Evolutionary conservation across 2,888 invertebrate genomes (phyloP), one percentile per base, ranked within the genome.

Genomic region (Troides oblongomaculatus): DNA sequence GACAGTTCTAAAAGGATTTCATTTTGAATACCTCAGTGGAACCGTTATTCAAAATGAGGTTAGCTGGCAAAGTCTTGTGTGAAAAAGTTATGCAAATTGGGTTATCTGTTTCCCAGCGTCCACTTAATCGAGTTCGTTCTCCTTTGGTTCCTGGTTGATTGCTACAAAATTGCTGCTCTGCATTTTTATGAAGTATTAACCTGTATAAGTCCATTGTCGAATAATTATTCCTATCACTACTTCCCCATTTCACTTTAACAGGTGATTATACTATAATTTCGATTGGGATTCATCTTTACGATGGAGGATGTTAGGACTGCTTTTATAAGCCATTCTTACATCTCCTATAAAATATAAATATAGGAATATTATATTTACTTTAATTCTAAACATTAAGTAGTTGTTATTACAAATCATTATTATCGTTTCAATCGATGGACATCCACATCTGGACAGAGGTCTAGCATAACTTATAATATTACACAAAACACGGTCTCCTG

Each of bases 1-100:
- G 50, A 50, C 50, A 50, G 5, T 57, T 58, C 18, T 25, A 6
- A 60, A 61, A 56, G 2, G 21, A 53, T 43, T 58, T 10, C 14
- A 68, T 58, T 62, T n/a, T 8, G 58, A 61, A 56, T 68, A 58
- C 25, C 39, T 57, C 23, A 58, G n/a, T 43, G 14, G 57, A 46
- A 46, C 36, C 25, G 62, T 63, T 59, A 46, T n/a, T 59, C 43
- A 36, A 84, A 90, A 90, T 90, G 84, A 86, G 83, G 83, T 89
- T 89, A 88, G 79, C 83, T 80, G 77, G 77, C 82, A 80, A 84
- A 84, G 87, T 78, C 77, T 77, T 63, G 77, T 75, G 85, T 86
- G 89, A 89, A 87, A 86, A 85, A 87, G 88, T 89, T 90, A 90
- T 89, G 89, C 86, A 90, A 89, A 90, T 90, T 75, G 79, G 86